A percentile compares a stretch with the other conserved stretches of the same genome.
phyloP scores from a whole-genome alignment of 2,113 vertebrate genomes.

The Salvator merianae region DNA sequence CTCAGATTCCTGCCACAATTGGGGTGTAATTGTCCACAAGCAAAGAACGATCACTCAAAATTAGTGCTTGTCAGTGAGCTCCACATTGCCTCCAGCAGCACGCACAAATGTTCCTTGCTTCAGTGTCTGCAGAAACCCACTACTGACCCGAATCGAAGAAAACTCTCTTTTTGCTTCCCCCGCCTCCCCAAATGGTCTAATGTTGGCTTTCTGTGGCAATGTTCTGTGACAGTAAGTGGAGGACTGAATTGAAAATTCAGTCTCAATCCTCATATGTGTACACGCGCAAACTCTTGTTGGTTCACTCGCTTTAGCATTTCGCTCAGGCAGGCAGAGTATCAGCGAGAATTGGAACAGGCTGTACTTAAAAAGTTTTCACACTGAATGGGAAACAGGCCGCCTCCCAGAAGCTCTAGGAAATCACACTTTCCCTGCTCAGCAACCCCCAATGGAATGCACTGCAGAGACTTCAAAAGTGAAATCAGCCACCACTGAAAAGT shows the following conservation, averaged over 20 bases:
- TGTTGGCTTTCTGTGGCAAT: background rate
- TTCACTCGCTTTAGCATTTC: background rate
- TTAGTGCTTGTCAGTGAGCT: conserved; percentile 61
- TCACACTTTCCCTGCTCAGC: background rate
- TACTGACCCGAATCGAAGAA: conserved; percentile 49
- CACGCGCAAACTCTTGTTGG: background rate
- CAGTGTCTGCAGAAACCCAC: conserved; percentile 35
- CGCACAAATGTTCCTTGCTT: conserved; percentile 25
- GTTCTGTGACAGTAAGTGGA: background rate
- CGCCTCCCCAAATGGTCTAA: background rate
- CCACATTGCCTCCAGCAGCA: conserved; percentile 49
- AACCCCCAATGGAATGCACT: background rate
- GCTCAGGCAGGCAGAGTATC: background rate
- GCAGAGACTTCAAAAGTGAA: background rate
- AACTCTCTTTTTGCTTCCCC: conserved; percentile 4
- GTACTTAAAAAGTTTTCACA: background rate
- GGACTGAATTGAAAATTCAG: background rate
- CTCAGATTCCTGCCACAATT: conserved; percentile 56
- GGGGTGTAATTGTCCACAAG: conserved; percentile 63
- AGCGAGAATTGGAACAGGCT: background rate
- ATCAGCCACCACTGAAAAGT: background rate
- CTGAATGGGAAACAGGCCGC: background rate
- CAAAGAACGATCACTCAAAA: conserved; percentile 65
- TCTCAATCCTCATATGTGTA: background rate
- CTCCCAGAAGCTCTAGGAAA: background rate